Evolutionary conservation across 2,113 vertebrate species (phyloP), one percentile per base, ranked within the genome.

Genomic region (Tor tambroides): DNA sequence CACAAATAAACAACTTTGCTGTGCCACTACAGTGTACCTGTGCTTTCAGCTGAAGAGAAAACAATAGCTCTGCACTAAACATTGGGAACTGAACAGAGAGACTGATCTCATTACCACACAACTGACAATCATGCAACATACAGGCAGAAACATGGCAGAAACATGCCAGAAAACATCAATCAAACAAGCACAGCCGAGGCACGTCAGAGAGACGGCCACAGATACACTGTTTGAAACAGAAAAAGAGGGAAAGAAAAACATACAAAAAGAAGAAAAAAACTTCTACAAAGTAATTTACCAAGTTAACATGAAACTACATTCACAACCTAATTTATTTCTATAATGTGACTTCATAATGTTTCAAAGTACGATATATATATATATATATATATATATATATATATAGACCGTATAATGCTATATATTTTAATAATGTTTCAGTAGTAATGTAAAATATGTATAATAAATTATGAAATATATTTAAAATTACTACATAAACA

Each of bases 51-150:
- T 92, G 94, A 56, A 94, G 90, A 51, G 91, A 77, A 86, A 90
- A 93, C 80, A 94, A 92, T 59, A 91, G 93, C 67, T 95, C 91
- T 63, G 93, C 80, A 88, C 93, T 93, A 51, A 92, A 93, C 77
- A 90, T 92, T 0, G 91, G 92, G 72, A 81, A 89, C 80, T 78
- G n/a, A 75, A 80, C 11, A 21, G 65, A 54, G 5, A 75, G 28
- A 75, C 78, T 91, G 41, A 19, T 19, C 56, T 89, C 85, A n/a
- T 63, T 54, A 87, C 49, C 65, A 85, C 84, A 91, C 75, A 92
- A 85, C 93, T 94, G 23, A 91, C 79, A 69, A 49, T 15, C 88
- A 89, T 81, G 86, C 86, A 84, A 43, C 71, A 85, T 49, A 80
- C 30, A 75, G 80, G 67, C 23, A 84, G 74, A 77, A 23, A 69